Base-by-base conservation (phyloP, 2,113 vertebrate species). In the Anguilla rostrata region DNA sequence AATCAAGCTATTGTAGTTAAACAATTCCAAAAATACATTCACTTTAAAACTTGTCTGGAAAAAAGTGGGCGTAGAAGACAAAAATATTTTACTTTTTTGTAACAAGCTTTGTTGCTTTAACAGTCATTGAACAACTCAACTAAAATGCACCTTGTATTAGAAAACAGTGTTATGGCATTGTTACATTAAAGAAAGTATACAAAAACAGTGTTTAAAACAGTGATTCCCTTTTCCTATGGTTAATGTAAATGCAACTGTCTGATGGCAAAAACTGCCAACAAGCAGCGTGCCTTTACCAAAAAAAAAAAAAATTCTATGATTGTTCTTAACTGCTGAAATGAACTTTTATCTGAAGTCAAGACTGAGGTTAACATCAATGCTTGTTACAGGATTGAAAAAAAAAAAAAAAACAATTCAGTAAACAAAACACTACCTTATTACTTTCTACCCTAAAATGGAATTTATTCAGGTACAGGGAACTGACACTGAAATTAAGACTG, bases 31-130 rank as follows among this genome's bases (percentile, higher is more conserved):
- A 78, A 53, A 83, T 83, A 78, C 81, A 86, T 86, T 71, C 56
- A 86, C 22, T 82, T 88, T 82, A 53, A 89, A 75, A 71, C 60
- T 71, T 39, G 39, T 81, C 39, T 34, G 18, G 29, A 11, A 83
- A 18, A 57, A 15, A 71, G 11, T 56, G 29, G 53, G 53, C 5
- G 22, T 16, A 39, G 34, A 39, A 71, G 39, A 56, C 39, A 46
- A 46, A 3, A 46, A 40, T 15, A 66, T 57, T 15, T 83, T 40
- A 29, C 18, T 16, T 14, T 39, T 71, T 84, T 84, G 83, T 71
- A 71, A 84, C 60, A 71, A 84, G 83, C 43, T 29, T 83, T 83
- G 81, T 53, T 83, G 40, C 29, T 22, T 82, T 75, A 22, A 63
- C 66, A 43, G 16, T 39, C 71, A 63, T 81, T 86, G 53, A 57